Evolutionary conservation across 2,888 invertebrate species (phyloP).

Genomic region (Ornithoptera alexandrae): DNA sequence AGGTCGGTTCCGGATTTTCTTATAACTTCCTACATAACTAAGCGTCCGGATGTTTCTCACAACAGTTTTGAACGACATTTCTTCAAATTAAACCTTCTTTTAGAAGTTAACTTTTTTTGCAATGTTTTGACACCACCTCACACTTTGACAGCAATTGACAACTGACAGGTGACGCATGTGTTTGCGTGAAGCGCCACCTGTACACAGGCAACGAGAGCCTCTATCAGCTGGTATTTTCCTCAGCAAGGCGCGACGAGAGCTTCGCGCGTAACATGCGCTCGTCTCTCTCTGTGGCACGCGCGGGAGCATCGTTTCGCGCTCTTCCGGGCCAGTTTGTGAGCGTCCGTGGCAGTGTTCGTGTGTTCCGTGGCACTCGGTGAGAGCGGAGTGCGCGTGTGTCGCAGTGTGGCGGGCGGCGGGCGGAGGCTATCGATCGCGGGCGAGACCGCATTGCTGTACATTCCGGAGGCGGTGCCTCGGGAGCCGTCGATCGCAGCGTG

Average conservation of each 20-base stretch:
- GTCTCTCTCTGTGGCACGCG: slow-evolving; percentile 69
- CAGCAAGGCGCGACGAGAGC: slow-evolving; percentile 59
- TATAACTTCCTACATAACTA: slow-evolving; percentile 66
- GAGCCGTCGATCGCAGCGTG: slow-evolving; percentile 72
- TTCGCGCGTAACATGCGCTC: slow-evolving; percentile 69
- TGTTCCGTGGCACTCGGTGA: slow-evolving; percentile 32
- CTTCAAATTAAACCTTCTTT: slow-evolving; percentile 20
- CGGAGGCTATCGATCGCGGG: slow-evolving; percentile 65
- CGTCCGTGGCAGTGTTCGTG: slow-evolving; percentile 44
- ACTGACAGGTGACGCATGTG: slow-evolving; percentile 42
- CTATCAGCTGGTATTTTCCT: slow-evolving; percentile 74
- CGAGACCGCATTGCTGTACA: slow-evolving; percentile 80
- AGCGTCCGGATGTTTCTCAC: slow-evolving; percentile 59
- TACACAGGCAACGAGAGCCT: slow-evolving; percentile 44
- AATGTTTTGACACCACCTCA: slow-evolving; percentile 37
- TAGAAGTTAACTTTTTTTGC: slow-evolving; percentile 14
- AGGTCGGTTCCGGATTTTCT: slow-evolving; percentile 59
- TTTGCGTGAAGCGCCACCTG: slow-evolving; percentile 50
- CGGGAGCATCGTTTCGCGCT: slow-evolving; percentile 58
- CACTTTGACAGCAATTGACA: slow-evolving; percentile 39
- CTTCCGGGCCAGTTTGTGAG: slow-evolving; percentile 29
- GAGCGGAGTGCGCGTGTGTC: slow-evolving; percentile 69
- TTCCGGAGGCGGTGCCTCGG: slow-evolving; percentile 79
- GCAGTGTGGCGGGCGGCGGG: slow-evolving; percentile 37
- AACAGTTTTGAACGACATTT: slow-evolving; percentile 66